Percentiles rank a stretch among this genome's conserved stretches.
phyloP scores from a whole-genome alignment of 2,113 vertebrate genomes.

The Corythaeola cristata region DNA sequence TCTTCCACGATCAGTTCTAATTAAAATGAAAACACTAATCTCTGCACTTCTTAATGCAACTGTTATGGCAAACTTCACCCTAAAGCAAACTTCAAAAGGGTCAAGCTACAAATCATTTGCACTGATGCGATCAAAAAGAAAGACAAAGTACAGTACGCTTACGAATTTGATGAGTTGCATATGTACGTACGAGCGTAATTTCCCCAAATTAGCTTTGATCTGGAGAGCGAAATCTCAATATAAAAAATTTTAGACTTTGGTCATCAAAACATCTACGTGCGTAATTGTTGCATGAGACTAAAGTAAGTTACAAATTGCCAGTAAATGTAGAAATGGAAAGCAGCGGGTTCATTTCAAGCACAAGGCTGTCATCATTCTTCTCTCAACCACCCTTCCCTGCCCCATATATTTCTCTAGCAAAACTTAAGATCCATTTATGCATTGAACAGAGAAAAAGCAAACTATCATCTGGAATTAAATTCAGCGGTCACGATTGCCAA shows the following conservation, averaged over 20 bases:
- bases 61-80: neutral
- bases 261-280: neutral
- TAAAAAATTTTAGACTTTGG: neutral
- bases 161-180: neutral
- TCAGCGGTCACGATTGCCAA: neutral
- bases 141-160: neutral
- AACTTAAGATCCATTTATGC: neutral
- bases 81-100: neutral
- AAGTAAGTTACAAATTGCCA: neutral
- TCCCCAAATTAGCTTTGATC: neutral
- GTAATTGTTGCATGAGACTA: neutral
- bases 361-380: neutral
- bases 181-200: neutral
- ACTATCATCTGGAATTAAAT: neutral
- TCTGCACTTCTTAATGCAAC: neutral
- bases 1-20: neutral
- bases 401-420: neutral
- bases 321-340: neutral
- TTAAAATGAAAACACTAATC: neutral
- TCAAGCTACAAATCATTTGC: neutral
- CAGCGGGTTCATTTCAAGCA: neutral
- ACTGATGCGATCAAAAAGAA: neutral
- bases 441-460: neutral
- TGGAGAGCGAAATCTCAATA: neutral
- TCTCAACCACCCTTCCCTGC: neutral